A percentile compares a stretch with the other conserved stretches of the same genome.
Evolutionary conservation across 2,113 vertebrate genomes (phyloP).

Genomic region (Ctenodactylus gundi): DNA sequence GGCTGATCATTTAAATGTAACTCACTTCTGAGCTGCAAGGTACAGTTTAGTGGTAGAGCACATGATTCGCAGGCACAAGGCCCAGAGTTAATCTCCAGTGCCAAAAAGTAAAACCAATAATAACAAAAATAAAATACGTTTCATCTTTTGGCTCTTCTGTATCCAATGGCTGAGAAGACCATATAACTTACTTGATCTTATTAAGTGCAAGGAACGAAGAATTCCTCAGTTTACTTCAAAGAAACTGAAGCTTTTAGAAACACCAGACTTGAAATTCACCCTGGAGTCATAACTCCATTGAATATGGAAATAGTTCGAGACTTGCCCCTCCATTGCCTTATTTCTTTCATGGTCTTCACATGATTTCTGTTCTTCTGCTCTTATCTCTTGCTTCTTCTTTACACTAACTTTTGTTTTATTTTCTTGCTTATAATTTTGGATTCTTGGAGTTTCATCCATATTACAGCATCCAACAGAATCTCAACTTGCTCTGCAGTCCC

Average conservation of each 20-base stretch:
- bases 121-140: neutral
- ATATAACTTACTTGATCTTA: neutral
- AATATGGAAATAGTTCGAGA: neutral
- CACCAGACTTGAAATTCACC: neutral
- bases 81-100: neutral
- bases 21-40: neutral
- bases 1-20: conserved; percentile 57
- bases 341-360: neutral
- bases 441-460: conserved; percentile 12
- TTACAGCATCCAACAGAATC: neutral
- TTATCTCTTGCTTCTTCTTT: neutral
- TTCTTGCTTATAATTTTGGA: neutral
- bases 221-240: conserved; percentile 14
- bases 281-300: neutral
- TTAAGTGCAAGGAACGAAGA: conserved; percentile 23
- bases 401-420: neutral
- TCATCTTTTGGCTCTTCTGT: neutral
- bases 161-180: neutral
- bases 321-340: neutral
- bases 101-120: neutral
- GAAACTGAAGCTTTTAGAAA: neutral
- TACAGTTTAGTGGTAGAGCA: neutral
- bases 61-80: neutral
- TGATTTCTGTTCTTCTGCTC: conserved; percentile 5
- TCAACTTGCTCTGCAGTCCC: too few species aligned